Percentiles rank a stretch among this genome's conserved stretches.
phyloP scores from a whole-genome alignment of 2,113 vertebrate genomes.

The Megalops atlanticus region DNA sequence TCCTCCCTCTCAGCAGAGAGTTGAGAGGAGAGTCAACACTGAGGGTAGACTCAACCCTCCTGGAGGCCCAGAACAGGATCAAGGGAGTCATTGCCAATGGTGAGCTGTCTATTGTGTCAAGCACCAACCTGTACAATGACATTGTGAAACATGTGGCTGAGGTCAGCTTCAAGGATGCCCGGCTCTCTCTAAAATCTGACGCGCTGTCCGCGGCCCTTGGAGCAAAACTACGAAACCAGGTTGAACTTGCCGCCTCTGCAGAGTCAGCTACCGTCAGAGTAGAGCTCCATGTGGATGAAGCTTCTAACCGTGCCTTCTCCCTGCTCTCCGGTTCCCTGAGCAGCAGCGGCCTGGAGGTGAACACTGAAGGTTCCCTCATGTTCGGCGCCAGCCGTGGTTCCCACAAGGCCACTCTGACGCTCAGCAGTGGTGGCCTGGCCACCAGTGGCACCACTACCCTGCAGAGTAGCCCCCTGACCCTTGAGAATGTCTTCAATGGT shows the following conservation, averaged over 20 bases:
- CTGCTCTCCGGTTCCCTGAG: slow-evolving; percentile 77
- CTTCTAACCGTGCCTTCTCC: slow-evolving; percentile 65
- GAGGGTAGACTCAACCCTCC: slow-evolving; percentile 73
- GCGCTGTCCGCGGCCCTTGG: slow-evolving; percentile 72
- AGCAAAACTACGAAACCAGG: slow-evolving; percentile 67
- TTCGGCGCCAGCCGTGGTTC: slow-evolving; percentile 72
- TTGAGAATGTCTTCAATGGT: slow-evolving; percentile 81
- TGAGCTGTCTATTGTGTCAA: slow-evolving; percentile 68
- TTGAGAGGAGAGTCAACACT: slow-evolving; percentile 73
- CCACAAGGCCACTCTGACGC: slow-evolving; percentile 77
- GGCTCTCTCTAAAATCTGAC: slow-evolving; percentile 75
- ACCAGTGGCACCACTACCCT: slow-evolving; percentile 81
- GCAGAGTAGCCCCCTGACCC: slow-evolving; percentile 70
- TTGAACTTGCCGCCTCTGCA: slow-evolving; percentile 72
- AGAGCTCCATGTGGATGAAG: slow-evolving; percentile 75
- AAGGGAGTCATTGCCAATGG: slow-evolving; percentile 65
- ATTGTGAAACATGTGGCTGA: slow-evolving; percentile 79
- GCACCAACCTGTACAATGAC: slow-evolving; percentile 73
- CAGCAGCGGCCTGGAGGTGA: slow-evolving; percentile 78
- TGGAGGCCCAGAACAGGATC: slow-evolving; percentile 75
- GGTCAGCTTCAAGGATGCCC: slow-evolving; percentile 73
- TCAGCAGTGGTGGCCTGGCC: slow-evolving; percentile 73
- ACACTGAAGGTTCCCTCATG: slow-evolving; percentile 72
- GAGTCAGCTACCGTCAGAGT: slow-evolving; percentile 72
- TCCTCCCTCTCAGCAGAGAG: slow-evolving; percentile 62